These are phyloP conservation scores for Sebastes ruberrimus DNA, from an alignment of 2,797 vertebrate species.

Conservation along the genomic window DNA sequence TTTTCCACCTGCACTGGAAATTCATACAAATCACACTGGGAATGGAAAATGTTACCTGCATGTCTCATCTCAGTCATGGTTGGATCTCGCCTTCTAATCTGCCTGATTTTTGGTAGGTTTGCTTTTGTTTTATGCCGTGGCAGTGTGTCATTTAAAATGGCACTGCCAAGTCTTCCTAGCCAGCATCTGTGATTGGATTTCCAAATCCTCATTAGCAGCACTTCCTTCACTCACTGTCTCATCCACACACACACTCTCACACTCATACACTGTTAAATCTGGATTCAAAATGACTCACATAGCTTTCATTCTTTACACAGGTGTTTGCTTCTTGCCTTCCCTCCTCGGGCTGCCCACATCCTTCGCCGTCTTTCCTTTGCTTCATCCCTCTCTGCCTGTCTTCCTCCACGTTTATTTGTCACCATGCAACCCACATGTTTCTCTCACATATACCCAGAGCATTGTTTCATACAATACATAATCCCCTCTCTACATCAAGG, in stretches of 20 bases:
- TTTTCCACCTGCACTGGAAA: slow-evolving; percentile 8
- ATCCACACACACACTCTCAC: slow-evolving; percentile 38
- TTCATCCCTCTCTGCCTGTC: slow-evolving; percentile 57
- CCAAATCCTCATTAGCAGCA: slow-evolving; percentile 64
- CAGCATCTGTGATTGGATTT: slow-evolving; percentile 52
- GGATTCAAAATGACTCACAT: slow-evolving; percentile 59
- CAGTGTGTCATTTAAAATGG: slow-evolving; percentile 57
- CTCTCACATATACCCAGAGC: slow-evolving; percentile 37
- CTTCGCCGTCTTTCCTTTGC: slow-evolving; percentile 47
- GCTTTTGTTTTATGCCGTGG: slow-evolving; percentile 43
- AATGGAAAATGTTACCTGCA: slow-evolving; percentile 19
- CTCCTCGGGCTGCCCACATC: slow-evolving; percentile 67
- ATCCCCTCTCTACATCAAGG: slow-evolving; percentile 35
- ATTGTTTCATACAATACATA: slow-evolving; percentile 32
- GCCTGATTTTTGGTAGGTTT: slow-evolving; percentile 35
- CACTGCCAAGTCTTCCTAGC: slow-evolving; percentile 50
- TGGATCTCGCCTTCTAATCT: slow-evolving; percentile 38
- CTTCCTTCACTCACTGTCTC: slow-evolving; percentile 53
- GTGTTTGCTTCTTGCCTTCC: slow-evolving; percentile 59
- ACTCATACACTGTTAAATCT: slow-evolving; percentile 52
- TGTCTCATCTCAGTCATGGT: slow-evolving; percentile 39
- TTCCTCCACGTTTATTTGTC: slow-evolving; percentile 73
- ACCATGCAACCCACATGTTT: slow-evolving; percentile 62
- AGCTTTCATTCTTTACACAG: slow-evolving; percentile 62
- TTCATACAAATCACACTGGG: neutral